Percentiles rank a stretch among this genome's conserved stretches.
Conservation (phyloP, 92 coral and sea anemone genomes). For the Bergia puertoricense region DNA sequence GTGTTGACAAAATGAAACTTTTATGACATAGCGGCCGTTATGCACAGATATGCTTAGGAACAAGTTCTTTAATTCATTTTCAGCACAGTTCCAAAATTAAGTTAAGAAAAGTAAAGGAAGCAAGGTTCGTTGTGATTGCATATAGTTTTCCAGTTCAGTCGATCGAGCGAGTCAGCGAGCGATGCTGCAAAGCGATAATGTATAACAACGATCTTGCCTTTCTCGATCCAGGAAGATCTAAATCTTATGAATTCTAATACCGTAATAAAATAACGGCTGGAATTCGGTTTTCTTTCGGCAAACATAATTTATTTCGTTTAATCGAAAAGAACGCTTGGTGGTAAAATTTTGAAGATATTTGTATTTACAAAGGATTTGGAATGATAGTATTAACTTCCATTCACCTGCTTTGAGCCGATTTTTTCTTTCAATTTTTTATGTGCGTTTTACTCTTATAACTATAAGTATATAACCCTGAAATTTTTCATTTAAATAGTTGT, state of each 20-base stretch:
- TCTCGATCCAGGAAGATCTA: background rate
- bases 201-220: background rate
- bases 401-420: background rate
- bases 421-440: background rate
- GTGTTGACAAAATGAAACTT: background rate
- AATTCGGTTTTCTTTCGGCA: background rate
- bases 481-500: no score
- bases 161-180: background rate
- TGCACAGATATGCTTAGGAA: background rate
- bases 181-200: no score
- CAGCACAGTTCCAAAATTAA: background rate
- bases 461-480: background rate
- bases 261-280: background rate
- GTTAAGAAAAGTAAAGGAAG: background rate
- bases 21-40: background rate
- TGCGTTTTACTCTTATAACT: no score
- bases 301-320: background rate
- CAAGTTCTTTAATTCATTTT: background rate
- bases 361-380: background rate
- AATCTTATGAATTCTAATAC: background rate
- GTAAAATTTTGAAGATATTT: background rate
- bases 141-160: no score
- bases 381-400: background rate
- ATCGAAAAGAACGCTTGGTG: background rate
- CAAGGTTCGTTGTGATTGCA: background rate